Evolutionary conservation across 2,888 invertebrate genomes (phyloP).

Genomic region (Notodonta dromedarius): DNA sequence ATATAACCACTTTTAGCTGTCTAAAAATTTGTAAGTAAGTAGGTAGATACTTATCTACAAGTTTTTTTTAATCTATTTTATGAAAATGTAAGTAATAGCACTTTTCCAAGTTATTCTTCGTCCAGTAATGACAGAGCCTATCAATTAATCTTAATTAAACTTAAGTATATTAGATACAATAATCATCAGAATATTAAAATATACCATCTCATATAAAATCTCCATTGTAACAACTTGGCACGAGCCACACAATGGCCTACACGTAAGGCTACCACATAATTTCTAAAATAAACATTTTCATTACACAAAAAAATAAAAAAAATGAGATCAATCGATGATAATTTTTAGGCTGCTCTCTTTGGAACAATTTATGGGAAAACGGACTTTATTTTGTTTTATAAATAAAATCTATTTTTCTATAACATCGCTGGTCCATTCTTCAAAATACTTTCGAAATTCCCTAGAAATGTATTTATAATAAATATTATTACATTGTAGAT

Average conservation of each 20-base stretch:
- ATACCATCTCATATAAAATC: conserved; percentile 66
- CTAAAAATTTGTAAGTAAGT: too few species aligned
- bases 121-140: conserved; percentile 43
- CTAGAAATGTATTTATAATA: conserved; percentile 28
- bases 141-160: conserved; percentile 53
- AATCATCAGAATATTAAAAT: conserved; percentile 59
- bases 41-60: too few species aligned
- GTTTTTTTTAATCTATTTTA: too few species aligned
- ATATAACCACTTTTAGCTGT: too few species aligned
- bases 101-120: conserved; percentile 15
- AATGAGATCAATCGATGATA: conserved; percentile 83
- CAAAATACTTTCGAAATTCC: conserved; percentile 33
- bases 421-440: conserved; percentile 61
- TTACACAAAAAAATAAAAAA: conserved; percentile 71
- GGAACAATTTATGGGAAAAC: conserved; percentile 76
- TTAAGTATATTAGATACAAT: conserved; percentile 54
- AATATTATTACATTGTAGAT: conserved; percentile 23
- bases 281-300: conserved; percentile 77
- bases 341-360: conserved; percentile 84
- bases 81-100: background rate
- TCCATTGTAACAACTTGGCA: conserved; percentile 74
- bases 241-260: conserved; percentile 56
- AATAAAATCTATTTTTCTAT: conserved; percentile 48
- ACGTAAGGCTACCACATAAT: conserved; percentile 50
- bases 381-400: conserved; percentile 52